Percentiles rank a stretch among this genome's conserved stretches.
phyloP scores from a whole-genome alignment of 2,888 invertebrate species.

The Metopia argyrocephala region DNA sequence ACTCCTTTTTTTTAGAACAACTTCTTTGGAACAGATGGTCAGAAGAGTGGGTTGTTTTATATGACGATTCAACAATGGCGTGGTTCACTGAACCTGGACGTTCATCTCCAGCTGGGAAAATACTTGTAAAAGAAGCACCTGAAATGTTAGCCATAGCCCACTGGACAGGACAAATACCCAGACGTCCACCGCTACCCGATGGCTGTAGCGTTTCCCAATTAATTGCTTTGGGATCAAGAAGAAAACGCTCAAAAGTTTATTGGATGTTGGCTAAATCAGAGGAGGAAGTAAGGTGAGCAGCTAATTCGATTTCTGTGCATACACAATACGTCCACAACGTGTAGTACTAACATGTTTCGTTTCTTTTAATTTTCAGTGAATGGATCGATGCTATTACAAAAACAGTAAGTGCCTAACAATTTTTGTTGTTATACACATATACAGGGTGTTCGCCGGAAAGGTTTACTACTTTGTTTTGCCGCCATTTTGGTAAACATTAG shows the following conservation, averaged over 20 bases:
- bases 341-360: not conserved
- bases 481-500: too few relatives aligned
- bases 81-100: conserved; percentile 84
- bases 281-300: conserved; percentile 85
- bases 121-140: conserved; percentile 87
- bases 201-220: conserved; percentile 86
- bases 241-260: conserved; percentile 85
- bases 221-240: conserved; percentile 86
- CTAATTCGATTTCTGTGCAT: not conserved
- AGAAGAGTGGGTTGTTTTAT: conserved; percentile 90
- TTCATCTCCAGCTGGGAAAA: conserved; percentile 78
- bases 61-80: conserved; percentile 92
- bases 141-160: conserved; percentile 89
- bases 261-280: conserved; percentile 90
- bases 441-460: too few relatives aligned
- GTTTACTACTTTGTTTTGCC: too few relatives aligned
- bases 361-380: conserved; percentile 80
- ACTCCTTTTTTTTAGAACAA: conserved; percentile 81
- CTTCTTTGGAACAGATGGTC: conserved; percentile 89
- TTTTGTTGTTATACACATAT: not conserved
- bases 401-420: conserved; percentile 82
- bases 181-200: conserved; percentile 85
- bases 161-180: conserved; percentile 88
- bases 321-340: not conserved
- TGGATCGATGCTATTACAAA: conserved; percentile 90